These are phyloP conservation scores for Drosophila ambigua DNA, from an alignment of 1,140 invertebrate species.

Conservation along the genomic window DNA sequence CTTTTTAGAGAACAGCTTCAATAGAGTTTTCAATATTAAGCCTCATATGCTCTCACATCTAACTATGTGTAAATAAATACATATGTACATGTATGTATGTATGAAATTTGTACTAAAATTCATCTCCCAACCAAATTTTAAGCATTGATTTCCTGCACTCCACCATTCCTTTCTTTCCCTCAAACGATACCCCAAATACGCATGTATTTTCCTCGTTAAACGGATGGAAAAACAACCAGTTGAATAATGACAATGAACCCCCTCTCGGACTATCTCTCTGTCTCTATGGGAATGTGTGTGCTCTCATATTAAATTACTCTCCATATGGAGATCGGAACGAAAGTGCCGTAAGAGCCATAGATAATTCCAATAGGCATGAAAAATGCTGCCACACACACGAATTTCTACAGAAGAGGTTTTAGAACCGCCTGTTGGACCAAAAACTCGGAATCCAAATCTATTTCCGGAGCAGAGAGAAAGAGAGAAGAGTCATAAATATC, in stretches of 20 bases:
- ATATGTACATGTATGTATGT: too few relatives aligned
- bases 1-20: too few relatives aligned
- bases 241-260: conserved; percentile 23
- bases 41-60: too few relatives aligned
- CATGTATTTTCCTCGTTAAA: not conserved
- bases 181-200: not conserved
- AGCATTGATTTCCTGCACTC: too few relatives aligned
- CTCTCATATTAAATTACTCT: conserved; percentile 39
- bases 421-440: conserved; percentile 25
- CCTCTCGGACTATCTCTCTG: too few relatives aligned
- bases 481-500: conserved; percentile 51
- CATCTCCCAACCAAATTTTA: too few relatives aligned
- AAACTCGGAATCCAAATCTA: conserved; percentile 48
- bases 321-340: conserved; percentile 1
- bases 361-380: conserved; percentile 74
- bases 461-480: conserved; percentile 56
- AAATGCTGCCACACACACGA: conserved; percentile 13
- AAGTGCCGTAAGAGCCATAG: conserved; percentile 29
- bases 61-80: too few relatives aligned
- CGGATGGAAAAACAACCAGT: not conserved
- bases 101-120: too few relatives aligned
- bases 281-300: not conserved
- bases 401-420: conserved; percentile 10
- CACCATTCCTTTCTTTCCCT: not conserved
- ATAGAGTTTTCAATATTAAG: too few relatives aligned